Percentiles rank a stretch among this genome's conserved stretches.
These are phyloP conservation scores for Pygoscelis adeliae DNA, from an alignment of 2,113 vertebrate species.

Conservation along the genomic window DNA sequence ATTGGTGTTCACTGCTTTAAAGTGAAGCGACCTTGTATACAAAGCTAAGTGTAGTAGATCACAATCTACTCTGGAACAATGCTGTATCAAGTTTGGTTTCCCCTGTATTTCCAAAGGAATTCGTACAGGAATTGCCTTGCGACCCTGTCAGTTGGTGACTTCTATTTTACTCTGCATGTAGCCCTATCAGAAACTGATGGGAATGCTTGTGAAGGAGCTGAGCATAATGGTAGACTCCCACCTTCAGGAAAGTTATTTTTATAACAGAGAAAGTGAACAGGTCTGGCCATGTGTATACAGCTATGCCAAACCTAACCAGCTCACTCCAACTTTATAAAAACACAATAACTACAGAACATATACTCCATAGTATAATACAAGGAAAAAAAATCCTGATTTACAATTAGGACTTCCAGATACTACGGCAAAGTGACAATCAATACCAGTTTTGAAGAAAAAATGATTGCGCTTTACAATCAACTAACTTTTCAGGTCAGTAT, in stretches of 20 bases:
- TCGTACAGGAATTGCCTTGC: neutral
- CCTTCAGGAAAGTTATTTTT: neutral
- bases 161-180: neutral
- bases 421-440: neutral
- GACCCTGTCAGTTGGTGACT: neutral
- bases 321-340: neutral
- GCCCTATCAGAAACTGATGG: neutral
- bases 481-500: neutral
- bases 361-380: fast-evolving
- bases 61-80: neutral
- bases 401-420: neutral
- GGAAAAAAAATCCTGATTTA: neutral
- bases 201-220: neutral
- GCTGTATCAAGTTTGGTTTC: neutral
- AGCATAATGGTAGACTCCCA: neutral
- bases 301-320: neutral
- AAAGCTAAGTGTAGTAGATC: neutral
- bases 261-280: neutral
- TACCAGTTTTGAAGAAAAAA: neutral
- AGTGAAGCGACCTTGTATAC: neutral
- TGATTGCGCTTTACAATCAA: neutral
- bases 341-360: neutral
- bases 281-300: neutral
- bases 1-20: neutral
- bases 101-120: neutral